Conservation (phyloP, 2,888 invertebrate genomes). For the Drosophila antonietae region DNA sequence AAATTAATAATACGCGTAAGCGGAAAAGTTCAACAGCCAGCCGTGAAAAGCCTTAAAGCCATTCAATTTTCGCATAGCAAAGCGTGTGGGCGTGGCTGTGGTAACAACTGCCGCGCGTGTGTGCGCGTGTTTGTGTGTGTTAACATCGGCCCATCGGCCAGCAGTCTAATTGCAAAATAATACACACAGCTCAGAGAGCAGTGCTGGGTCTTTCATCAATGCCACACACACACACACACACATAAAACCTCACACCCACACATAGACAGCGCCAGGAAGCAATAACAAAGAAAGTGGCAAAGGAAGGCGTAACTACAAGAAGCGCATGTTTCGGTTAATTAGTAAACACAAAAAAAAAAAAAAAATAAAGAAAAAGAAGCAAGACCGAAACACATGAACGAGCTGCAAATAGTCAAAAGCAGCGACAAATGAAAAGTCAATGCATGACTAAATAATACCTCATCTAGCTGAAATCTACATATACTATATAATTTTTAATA, state of each 20-base stretch:
- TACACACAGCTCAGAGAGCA: constrained; percentile 53
- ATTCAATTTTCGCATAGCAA: constrained; percentile 29
- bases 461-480: neutral
- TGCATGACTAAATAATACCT: constrained; percentile 3
- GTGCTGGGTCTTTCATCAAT: constrained; percentile 71
- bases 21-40: constrained; percentile 46
- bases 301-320: constrained; percentile 69
- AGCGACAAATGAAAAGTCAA: constrained; percentile 3
- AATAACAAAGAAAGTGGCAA: constrained; percentile 54
- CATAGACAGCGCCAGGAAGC: constrained; percentile 18
- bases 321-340: constrained; percentile 79
- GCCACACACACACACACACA: constrained; percentile 51
- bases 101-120: constrained; percentile 9
- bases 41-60: constrained; percentile 53
- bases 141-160: constrained; percentile 22
- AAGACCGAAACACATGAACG: constrained; percentile 33
- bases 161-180: constrained; percentile 77
- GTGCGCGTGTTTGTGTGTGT: constrained; percentile 6
- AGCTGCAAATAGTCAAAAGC: constrained; percentile 57
- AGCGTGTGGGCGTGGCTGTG: constrained; percentile 39
- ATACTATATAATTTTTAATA: neutral
- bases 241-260: neutral
- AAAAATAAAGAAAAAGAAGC: constrained; percentile 26
- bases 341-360: constrained; percentile 56
- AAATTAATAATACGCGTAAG: constrained; percentile 52